Conservation (phyloP, 2,113 vertebrate species). For the Brienomyrus longianalis region DNA sequence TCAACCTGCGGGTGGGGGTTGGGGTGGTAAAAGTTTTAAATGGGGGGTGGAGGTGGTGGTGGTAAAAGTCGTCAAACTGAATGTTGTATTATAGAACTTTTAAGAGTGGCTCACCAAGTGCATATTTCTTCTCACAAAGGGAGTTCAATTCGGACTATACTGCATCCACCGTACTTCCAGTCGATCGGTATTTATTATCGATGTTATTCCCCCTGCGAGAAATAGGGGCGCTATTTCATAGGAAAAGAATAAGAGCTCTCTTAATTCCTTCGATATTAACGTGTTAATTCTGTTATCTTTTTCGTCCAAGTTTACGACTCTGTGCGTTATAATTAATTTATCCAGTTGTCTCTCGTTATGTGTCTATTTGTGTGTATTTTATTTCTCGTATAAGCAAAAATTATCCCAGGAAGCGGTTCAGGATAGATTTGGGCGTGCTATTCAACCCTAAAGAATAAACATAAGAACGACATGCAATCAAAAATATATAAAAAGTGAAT, state of each 20-base stretch:
- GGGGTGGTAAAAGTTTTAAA: not conserved
- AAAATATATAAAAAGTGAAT: not conserved
- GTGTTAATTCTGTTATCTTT: not conserved
- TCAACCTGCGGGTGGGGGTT: not conserved
- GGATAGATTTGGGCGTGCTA: not conserved
- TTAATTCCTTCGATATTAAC: not conserved
- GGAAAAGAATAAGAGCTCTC: not conserved
- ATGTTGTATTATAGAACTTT: not conserved
- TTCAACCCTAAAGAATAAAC: not conserved
- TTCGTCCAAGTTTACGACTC: not conserved
- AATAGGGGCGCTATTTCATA: constrained; percentile 4
- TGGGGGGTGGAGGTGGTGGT: not conserved
- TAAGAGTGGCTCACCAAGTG: not conserved
- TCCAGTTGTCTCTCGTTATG: not conserved
- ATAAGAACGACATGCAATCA: not conserved
- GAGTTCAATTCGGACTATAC: not conserved
- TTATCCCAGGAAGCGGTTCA: not conserved
- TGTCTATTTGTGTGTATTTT: not conserved
- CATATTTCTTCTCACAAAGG: not conserved
- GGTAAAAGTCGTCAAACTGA: not conserved
- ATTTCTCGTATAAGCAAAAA: not conserved
- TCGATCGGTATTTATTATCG: not conserved
- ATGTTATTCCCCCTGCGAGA: not conserved
- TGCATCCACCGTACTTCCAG: not conserved
- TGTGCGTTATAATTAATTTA: not conserved